Base-by-base conservation (phyloP, 2,113 vertebrate genomes). In the Clarias magur region DNA sequence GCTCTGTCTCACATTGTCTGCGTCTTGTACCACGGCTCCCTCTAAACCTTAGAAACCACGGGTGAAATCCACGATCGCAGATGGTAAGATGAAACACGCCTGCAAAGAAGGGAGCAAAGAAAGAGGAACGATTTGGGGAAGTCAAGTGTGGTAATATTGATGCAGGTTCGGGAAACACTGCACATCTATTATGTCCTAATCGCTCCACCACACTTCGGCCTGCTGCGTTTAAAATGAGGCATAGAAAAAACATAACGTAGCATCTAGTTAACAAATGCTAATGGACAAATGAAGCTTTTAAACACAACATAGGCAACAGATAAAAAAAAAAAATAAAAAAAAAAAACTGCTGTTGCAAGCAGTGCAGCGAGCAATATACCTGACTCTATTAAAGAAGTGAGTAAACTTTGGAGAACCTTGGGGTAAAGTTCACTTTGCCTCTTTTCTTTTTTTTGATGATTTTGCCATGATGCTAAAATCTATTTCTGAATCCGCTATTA, bases 21-120 rank as follows among this genome's bases (percentile, higher is more conserved):
- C 8, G 48, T 48, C 89, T 91, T 86, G 91, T 84, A 84, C 88
- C 84, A 88, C 87, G 78, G 90, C 86, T 54, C 82, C 88, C 34
- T 89, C 86, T 79, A 85, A 90, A 80, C 73, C 85, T 27, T 56
- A 59, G 85, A 84, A 84, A 81, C 75, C 63, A 53, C 82, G 84
- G 81, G 48, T 8, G 48, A 48, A 8, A 48, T 48, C 82, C 83
- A 83, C 83, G 88, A 88, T 15, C 48, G 70, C 25, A 57, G 81
- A 57, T 16, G 30, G 27, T 60, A 25, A 76, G 48, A 80, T 48
- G 27, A 30, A n/a, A 57, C 15, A 30, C 57, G 73, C 12, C 70
- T 19, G 68, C 73, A 10, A 8, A 54, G 57, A 8, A 23, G 78
- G 80, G 68, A 56, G 80, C 34, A 59, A 21, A 53, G 30, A 2